Evolutionary conservation across 1,140 invertebrate species (phyloP).

Genomic region (Neuroterus valhalla): DNA sequence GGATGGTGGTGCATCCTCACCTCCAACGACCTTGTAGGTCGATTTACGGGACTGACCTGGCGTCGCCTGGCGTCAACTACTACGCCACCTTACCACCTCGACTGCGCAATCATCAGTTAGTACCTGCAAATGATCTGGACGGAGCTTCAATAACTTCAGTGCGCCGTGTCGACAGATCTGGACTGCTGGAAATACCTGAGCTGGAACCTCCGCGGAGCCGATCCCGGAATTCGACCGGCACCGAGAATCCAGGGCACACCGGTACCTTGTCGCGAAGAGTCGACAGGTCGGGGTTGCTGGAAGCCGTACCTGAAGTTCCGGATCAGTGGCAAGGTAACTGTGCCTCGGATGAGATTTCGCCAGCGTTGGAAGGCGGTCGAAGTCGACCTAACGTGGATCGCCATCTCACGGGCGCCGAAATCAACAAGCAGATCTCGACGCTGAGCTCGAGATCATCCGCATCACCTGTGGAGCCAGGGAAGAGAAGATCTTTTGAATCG

Average conservation of each 20-base stretch:
- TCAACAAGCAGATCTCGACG: conserved; percentile 40
- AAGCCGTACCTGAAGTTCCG: conserved; percentile 66
- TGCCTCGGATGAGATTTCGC: conserved; percentile 39
- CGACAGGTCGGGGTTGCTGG: conserved; percentile 61
- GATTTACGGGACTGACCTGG: conserved; percentile 38
- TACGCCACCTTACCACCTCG: conserved; percentile 47
- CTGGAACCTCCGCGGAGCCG: conserved; percentile 49
- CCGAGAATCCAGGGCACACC: conserved; percentile 38
- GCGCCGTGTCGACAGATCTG: conserved; percentile 66
- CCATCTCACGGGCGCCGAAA: conserved; percentile 58
- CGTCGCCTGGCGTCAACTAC: conserved; percentile 43
- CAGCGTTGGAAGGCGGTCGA: conserved; percentile 30
- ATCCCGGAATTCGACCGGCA: conserved; percentile 42
- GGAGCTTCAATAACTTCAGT: conserved; percentile 52
- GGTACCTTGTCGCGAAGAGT: conserved; percentile 52
- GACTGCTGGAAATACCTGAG: conserved; percentile 64
- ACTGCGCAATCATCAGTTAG: conserved; percentile 42
- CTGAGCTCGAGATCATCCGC: conserved; percentile 34
- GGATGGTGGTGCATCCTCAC: conserved; percentile 43
- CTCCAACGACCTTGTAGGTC: conserved; percentile 42
- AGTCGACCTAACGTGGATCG: conserved; percentile 50
- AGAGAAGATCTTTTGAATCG: not conserved
- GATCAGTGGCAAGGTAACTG: conserved; percentile 54
- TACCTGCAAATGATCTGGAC: conserved; percentile 50
- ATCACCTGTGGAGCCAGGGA: conserved; percentile 18